These are phyloP conservation scores for Aquatica leii DNA, from an alignment of 2,888 invertebrate species.

Conservation along the genomic window DNA sequence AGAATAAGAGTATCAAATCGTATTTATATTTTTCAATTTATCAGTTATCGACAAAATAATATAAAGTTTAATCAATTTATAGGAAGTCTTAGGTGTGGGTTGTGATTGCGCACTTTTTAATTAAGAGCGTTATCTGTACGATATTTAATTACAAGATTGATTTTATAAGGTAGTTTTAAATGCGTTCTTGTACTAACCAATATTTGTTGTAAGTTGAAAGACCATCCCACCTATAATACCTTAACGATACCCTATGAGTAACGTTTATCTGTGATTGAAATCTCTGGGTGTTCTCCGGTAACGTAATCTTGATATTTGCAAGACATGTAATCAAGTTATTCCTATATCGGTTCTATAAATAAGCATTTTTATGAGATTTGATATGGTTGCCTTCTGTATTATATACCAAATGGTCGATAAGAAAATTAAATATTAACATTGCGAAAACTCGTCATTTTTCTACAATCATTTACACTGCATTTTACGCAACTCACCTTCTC, in stretches of 20 bases:
- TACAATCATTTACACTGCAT: too few species aligned
- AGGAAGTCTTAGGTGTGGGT: too few species aligned
- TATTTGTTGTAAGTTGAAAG: slow-evolving; percentile 21
- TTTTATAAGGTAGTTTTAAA: not conserved
- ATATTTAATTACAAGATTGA: too few species aligned
- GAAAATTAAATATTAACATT: slow-evolving; percentile 20
- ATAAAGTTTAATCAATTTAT: too few species aligned
- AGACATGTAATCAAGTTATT: slow-evolving; percentile 43
- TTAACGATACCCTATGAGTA: slow-evolving; percentile 35
- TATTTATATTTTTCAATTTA: too few species aligned
- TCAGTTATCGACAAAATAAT: too few species aligned
- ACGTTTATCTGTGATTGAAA: slow-evolving; percentile 47
- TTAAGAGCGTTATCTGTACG: too few species aligned
- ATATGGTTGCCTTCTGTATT: slow-evolving; percentile 26
- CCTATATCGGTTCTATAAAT: slow-evolving; percentile 40
- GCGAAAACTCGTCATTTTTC: too few species aligned
- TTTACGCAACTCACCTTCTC: too few species aligned
- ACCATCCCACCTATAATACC: slow-evolving; percentile 32
- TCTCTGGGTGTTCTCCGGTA: slow-evolving; percentile 45
- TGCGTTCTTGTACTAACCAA: not conserved
- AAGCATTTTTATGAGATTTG: slow-evolving; percentile 37
- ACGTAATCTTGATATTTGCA: slow-evolving; percentile 45
- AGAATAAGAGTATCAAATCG: too few species aligned
- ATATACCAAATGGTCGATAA: slow-evolving; percentile 18
- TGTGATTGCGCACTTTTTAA: too few species aligned